Base-by-base conservation (phyloP, 2,797 vertebrate genomes). In the Neomorphus geoffroyi region DNA sequence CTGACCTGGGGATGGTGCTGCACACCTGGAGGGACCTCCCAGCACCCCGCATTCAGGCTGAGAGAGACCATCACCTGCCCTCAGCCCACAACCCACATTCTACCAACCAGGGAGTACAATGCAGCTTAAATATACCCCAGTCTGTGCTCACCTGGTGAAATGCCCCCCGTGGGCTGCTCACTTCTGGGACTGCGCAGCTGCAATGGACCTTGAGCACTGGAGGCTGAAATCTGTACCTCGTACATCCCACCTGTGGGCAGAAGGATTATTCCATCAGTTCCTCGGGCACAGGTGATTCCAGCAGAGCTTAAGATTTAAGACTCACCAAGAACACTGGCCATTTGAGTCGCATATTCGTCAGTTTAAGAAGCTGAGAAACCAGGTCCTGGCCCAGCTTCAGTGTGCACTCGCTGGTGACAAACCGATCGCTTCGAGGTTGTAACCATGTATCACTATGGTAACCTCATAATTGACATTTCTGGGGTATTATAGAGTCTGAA, bases 381-480 rank as follows among this genome's bases (percentile, higher is more conserved):
- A 86, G 50, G 77, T 87, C 86, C 93, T 62, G 48, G 28, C 51
- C 57, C 51, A 35, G 6, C 62, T 51, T 86, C 80, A 62, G 41
- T 10, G 15, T 46, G 87, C 54, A 32, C 27, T 27, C 94, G 61
- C 10, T 90, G 77, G 88, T 80, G 74, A 77, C 71, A 94, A 91
- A 91, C 62, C 19, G 66, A 90, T 93, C 43, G 5, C 53, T 64
- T 18, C 10, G n/a, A 92, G 91, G 94, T 27, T 96, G 85, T 94
- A 95, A 71, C 91, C 26, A 39, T 86, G 74, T 83, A 97, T 98
- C 96, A 89, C 95, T 97, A 97, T 97, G 96, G 97, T 88, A 98
- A 97, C 97, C 43, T 78, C 62, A 89, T 95, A 97, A 97, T 95
- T 98, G 97, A 96, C 96, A 93, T 91, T 96, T 94, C 86, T 88